A percentile compares a stretch with the other conserved stretches of the same genome.
Conservation (phyloP, 2,888 invertebrate species). For the Globia sparganii region DNA sequence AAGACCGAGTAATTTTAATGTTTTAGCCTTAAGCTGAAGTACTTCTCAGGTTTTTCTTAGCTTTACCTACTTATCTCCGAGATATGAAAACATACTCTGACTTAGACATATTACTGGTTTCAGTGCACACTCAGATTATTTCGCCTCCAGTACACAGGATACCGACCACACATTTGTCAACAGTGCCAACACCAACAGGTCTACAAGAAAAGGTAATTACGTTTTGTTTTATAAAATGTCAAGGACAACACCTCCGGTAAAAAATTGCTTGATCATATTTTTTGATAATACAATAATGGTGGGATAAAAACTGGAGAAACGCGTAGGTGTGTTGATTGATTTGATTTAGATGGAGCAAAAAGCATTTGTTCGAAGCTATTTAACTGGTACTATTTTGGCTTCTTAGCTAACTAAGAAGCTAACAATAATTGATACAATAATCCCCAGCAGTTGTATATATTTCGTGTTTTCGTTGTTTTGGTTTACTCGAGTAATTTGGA, state of each 20-base stretch:
- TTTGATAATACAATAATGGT: constrained; percentile 31
- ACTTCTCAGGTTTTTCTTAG: not conserved
- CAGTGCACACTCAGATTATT: constrained; percentile 85
- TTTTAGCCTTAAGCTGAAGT: not conserved
- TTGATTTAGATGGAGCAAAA: constrained; percentile 31
- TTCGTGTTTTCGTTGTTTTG: not conserved
- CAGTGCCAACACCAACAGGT: constrained; percentile 82
- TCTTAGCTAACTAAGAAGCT: not conserved
- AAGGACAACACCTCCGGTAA: constrained; percentile 2
- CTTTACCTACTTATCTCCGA: not conserved
- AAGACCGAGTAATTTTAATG: not conserved
- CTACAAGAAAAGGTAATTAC: constrained; percentile 82
- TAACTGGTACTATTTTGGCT: constrained; percentile 2
- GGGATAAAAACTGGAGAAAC: constrained; percentile 16
- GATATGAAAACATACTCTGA: not conserved
- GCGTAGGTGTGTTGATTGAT: constrained; percentile 40
- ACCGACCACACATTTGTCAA: constrained; percentile 85
- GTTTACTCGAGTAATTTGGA: not conserved
- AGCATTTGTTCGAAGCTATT: constrained; percentile 8
- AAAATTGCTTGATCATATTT: constrained; percentile 44
- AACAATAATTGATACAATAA: constrained; percentile 6
- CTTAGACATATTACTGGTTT: constrained; percentile 46
- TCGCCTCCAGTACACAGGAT: constrained; percentile 82
- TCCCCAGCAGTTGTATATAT: not conserved
- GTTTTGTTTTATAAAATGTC: constrained; percentile 21